Evolutionary conservation across 2,797 vertebrate genomes (phyloP), one percentile per base, ranked within the genome.

Genomic region (Podarcis siculus): DNA sequence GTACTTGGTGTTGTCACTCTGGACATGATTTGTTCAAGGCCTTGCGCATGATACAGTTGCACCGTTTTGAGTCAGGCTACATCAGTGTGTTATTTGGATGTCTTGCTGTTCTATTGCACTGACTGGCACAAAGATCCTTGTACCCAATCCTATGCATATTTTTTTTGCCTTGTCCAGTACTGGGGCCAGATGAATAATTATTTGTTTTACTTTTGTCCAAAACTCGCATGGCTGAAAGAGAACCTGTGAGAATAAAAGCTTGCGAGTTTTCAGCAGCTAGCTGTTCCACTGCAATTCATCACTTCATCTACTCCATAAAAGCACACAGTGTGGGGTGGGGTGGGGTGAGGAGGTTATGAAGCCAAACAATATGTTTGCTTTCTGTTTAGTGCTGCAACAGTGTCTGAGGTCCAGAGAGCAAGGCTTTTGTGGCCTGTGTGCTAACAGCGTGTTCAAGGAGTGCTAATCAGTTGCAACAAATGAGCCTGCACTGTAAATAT

Each of bases 381-480:
- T 78, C 42, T 45, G 49, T 61, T 45, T 86, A 67, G 76, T 78
- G 75, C 75, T 78, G 75, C 30, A 78, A 78, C 58, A 77, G 9
- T 78, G 75, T 66, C 75, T 86, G 39, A 32, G 39, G 27, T 69
- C 61, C 42, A 67, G 71, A 39, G 83, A 88, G 17, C 25, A 17
- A 86, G 78, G 45, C 73, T 73, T 82, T 87, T 37, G 67, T 5
- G 30, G 83, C 61, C 76, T 8, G 2, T 1, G 2, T 35, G 66
- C 75, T 78, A 17, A 3, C 0, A 76, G 25, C 3, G 0, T 0
- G 0, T 0, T 23, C 30, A 37, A 27, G 0, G 4, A 66, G 21
- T 10, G 8, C 0, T 49, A 67, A 49, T 27, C 0, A 0, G 3
- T 69, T 4, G 1, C 0, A 87, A 72, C 78, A 64, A 13, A 17